Conservation (phyloP, 2,113 vertebrate genomes). For the Brachyhypopomus occidentalis region DNA sequence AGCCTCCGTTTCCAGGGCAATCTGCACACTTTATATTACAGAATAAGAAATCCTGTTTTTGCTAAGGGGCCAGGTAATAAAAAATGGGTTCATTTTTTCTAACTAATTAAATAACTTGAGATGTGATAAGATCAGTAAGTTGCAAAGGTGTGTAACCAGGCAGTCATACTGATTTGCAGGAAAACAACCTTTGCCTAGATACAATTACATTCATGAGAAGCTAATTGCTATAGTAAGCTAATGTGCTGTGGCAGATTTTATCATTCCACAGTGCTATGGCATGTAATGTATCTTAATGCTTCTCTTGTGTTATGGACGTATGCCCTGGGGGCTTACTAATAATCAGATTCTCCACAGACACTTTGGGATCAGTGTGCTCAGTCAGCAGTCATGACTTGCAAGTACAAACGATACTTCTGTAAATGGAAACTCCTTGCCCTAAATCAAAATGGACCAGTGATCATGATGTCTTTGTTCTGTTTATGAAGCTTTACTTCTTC, state of each 20-base stretch:
- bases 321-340: slow-evolving; percentile 29
- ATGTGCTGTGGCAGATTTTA: slow-evolving; percentile 21
- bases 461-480: slow-evolving; percentile 14
- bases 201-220: slow-evolving; percentile 26
- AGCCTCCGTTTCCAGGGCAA: no score
- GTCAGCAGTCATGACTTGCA: slow-evolving; percentile 36
- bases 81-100: no score
- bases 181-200: neutral
- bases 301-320: slow-evolving; percentile 28
- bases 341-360: slow-evolving; percentile 53
- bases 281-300: slow-evolving; percentile 24
- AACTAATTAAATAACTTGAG: neutral
- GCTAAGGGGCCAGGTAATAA: no score
- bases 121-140: neutral
- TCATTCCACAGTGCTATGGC: neutral
- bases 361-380: slow-evolving; percentile 46
- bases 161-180: no score
- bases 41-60: no score
- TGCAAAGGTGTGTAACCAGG: no score
- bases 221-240: slow-evolving; percentile 31
- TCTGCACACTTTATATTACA: no score
- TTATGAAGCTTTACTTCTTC: neutral
- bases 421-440: slow-evolving; percentile 36
- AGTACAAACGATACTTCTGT: slow-evolving; percentile 35
- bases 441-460: slow-evolving; percentile 33